Conservation (phyloP, 2,888 invertebrate genomes). For the Syrphus vitripennis region DNA sequence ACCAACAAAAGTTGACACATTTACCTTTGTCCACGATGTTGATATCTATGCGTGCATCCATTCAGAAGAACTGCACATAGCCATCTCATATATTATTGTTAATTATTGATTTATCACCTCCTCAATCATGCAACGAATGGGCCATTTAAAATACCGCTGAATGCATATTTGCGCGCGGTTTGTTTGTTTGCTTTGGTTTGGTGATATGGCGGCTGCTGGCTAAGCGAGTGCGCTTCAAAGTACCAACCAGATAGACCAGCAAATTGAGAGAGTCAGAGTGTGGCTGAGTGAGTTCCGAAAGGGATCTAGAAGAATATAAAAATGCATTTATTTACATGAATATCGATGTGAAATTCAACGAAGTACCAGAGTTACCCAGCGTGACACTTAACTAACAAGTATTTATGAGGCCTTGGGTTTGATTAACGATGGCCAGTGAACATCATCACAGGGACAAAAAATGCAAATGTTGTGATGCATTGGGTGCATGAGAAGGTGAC, state of each 20-base stretch:
- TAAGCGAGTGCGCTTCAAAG: not conserved
- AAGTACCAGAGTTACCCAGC: slow-evolving; percentile 42
- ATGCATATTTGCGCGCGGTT: slow-evolving; percentile 4
- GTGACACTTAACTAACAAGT: slow-evolving; percentile 68
- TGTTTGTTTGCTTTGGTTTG: not conserved
- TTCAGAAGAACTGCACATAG: slow-evolving; percentile 11
- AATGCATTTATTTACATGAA: slow-evolving; percentile 16
- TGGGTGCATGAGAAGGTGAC: slow-evolving; percentile 64
- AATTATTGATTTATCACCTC: slow-evolving; percentile 71
- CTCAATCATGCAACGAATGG: slow-evolving; percentile 66
- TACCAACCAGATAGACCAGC: not conserved
- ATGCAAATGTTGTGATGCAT: slow-evolving; percentile 69
- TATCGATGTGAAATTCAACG: slow-evolving; percentile 49
- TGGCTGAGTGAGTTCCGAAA: slow-evolving; percentile 41
- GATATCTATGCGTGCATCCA: slow-evolving; percentile 31
- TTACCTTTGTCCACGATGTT: slow-evolving; percentile 20
- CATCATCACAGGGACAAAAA: slow-evolving; percentile 52
- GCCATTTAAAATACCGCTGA: slow-evolving; percentile 61
- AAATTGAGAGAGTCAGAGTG: not conserved
- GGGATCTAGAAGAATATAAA: slow-evolving; percentile 33
- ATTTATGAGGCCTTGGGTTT: slow-evolving; percentile 67
- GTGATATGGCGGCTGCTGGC: not conserved
- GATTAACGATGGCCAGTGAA: slow-evolving; percentile 65
- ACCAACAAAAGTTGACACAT: slow-evolving; percentile 60
- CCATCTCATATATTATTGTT: slow-evolving; percentile 69